Percentiles rank a stretch among this genome's conserved stretches.
phyloP scores from a whole-genome alignment of 2,113 vertebrate genomes.

The Acrocephalus arundinaceus region DNA sequence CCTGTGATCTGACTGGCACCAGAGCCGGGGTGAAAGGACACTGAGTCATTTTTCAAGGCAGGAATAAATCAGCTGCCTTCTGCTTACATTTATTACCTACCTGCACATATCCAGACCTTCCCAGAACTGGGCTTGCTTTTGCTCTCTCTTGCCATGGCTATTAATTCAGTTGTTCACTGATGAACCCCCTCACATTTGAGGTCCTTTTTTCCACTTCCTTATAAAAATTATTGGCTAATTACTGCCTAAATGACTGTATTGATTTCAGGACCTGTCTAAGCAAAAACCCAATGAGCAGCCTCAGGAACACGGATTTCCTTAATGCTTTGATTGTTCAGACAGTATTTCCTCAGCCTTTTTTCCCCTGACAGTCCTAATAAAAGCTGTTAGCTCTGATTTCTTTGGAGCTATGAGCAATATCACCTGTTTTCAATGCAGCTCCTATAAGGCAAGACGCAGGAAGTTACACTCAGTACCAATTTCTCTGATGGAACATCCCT shows the following conservation, averaged over 20 bases:
- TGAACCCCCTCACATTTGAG: not conserved
- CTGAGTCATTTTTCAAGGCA: not conserved
- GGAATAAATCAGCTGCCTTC: not conserved
- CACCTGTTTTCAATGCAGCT: not conserved
- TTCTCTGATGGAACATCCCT: not conserved
- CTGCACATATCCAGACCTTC: not conserved
- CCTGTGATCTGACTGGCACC: not conserved
- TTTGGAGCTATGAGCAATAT: not conserved
- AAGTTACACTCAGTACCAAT: not conserved
- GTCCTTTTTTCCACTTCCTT: not conserved
- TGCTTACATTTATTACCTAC: not conserved
- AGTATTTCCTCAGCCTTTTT: not conserved
- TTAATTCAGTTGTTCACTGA: not conserved
- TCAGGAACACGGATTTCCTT: not conserved
- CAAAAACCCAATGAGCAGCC: not conserved
- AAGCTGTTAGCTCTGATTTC: not conserved
- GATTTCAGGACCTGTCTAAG: not conserved
- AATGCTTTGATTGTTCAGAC: not conserved
- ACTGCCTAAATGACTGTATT: not conserved
- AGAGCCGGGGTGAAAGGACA: not conserved
- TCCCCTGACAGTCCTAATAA: not conserved
- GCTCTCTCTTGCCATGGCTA: not conserved
- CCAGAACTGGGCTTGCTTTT: not conserved
- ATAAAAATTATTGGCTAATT: constrained; percentile 38
- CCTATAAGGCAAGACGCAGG: not conserved